phyloP scores from a whole-genome alignment of 2,797 vertebrate species.

The Micrastur ruficollis region DNA sequence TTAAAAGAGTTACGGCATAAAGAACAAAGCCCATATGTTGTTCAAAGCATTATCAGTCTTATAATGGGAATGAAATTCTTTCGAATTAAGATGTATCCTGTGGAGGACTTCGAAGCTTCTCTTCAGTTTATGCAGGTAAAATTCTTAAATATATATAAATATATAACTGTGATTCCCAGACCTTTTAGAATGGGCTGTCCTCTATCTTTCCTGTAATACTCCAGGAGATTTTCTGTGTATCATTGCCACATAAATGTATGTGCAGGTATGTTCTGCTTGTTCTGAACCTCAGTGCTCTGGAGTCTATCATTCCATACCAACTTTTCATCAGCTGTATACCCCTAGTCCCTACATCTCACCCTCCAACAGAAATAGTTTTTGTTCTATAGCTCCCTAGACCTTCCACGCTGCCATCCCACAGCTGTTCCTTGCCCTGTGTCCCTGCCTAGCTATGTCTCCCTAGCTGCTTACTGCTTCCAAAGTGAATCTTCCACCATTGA shows the following conservation, averaged over 20 bases:
- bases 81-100: constrained; percentile 99
- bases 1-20: constrained; percentile 96
- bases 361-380: not conserved
- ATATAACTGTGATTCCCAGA: not conserved
- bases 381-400: not conserved
- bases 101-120: constrained; percentile 98
- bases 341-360: not conserved
- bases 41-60: constrained; percentile 97
- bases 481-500: not conserved
- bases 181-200: not conserved
- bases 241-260: not conserved
- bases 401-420: not conserved
- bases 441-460: not conserved
- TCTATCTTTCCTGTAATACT: not conserved
- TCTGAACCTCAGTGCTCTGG: not conserved
- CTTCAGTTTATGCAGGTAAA: constrained; percentile 99
- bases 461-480: not conserved
- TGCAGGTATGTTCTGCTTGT: not conserved
- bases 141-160: not conserved
- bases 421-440: not conserved
- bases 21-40: constrained; percentile 92
- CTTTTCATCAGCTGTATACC: not conserved
- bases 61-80: constrained; percentile 99
- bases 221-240: not conserved
- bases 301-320: not conserved